A percentile compares a stretch with the other conserved stretches of the same genome.
phyloP scores from a whole-genome alignment of 2,888 invertebrate genomes.

The Eutolmus rufibarbis region DNA sequence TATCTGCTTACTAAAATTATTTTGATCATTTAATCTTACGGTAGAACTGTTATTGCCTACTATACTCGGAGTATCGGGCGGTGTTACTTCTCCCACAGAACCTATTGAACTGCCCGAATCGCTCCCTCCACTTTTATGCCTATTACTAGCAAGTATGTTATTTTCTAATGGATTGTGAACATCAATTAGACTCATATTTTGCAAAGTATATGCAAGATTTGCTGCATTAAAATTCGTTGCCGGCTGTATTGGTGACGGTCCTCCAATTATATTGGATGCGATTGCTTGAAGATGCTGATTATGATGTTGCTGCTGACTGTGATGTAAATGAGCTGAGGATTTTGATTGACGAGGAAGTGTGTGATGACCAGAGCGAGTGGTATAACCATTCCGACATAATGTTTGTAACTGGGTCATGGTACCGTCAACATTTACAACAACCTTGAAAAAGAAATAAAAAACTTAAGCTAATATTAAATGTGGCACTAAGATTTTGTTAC shows the following conservation, averaged over 20 bases:
- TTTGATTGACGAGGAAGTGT: conserved; percentile 56
- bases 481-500: conserved; percentile 2
- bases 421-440: conserved; percentile 55
- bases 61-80: conserved; percentile 61
- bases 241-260: conserved; percentile 38
- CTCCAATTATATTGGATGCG: conserved; percentile 47
- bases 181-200: conserved; percentile 57
- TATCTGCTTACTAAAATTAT: conserved; percentile 58
- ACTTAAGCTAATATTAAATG: conserved; percentile 28
- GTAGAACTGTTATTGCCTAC: conserved; percentile 50
- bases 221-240: conserved; percentile 52
- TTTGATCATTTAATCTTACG: conserved; percentile 50
- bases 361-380: conserved; percentile 55
- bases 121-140: conserved; percentile 57
- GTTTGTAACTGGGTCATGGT: conserved; percentile 57
- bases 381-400: conserved; percentile 60
- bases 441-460: conserved; percentile 51
- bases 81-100: conserved; percentile 60
- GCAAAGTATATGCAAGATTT: conserved; percentile 54
- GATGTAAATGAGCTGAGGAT: conserved; percentile 56
- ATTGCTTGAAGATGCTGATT: conserved; percentile 56
- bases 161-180: conserved; percentile 47
- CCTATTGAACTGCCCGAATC: conserved; percentile 62
- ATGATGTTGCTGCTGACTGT: conserved; percentile 54
- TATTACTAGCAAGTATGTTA: conserved; percentile 49